phyloP scores from a whole-genome alignment of 2,113 vertebrate species.

The Agapornis roseicollis region DNA sequence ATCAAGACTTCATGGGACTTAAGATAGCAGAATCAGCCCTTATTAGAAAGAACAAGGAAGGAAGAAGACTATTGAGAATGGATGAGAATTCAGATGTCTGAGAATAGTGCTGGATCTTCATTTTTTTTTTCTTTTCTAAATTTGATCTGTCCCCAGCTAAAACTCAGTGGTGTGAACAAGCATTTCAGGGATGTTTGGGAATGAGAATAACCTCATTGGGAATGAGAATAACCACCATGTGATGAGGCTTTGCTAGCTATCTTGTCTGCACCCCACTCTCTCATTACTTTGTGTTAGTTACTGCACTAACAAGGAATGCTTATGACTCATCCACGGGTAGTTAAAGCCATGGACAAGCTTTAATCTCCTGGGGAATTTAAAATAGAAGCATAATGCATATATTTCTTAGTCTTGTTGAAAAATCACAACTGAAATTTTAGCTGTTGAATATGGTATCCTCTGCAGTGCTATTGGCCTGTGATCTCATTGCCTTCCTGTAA shows the following conservation, averaged over 20 bases:
- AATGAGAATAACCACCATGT: not conserved
- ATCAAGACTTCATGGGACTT: not conserved
- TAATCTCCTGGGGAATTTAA: not conserved
- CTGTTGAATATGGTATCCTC: not conserved
- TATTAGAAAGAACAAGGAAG: not conserved
- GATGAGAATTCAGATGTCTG: not conserved
- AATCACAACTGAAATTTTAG: not conserved
- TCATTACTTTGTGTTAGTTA: not conserved
- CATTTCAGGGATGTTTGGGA: not conserved
- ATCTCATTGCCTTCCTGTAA: not conserved
- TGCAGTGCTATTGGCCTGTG: not conserved
- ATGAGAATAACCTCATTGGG: not conserved
- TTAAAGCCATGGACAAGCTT: not conserved
- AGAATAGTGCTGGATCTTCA: not conserved
- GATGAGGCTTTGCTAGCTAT: accelerated
- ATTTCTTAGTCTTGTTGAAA: not conserved
- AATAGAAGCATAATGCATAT: not conserved
- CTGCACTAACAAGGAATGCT: not conserved
- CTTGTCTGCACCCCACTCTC: not conserved
- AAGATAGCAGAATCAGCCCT: not conserved
- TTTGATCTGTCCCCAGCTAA: not conserved
- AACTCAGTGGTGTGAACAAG: not conserved
- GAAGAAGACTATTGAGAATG: not conserved
- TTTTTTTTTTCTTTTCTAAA: not conserved
- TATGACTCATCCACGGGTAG: not conserved